These are phyloP conservation scores for Elmis aenea DNA, from an alignment of 2,888 invertebrate genomes.

Conservation along the genomic window DNA sequence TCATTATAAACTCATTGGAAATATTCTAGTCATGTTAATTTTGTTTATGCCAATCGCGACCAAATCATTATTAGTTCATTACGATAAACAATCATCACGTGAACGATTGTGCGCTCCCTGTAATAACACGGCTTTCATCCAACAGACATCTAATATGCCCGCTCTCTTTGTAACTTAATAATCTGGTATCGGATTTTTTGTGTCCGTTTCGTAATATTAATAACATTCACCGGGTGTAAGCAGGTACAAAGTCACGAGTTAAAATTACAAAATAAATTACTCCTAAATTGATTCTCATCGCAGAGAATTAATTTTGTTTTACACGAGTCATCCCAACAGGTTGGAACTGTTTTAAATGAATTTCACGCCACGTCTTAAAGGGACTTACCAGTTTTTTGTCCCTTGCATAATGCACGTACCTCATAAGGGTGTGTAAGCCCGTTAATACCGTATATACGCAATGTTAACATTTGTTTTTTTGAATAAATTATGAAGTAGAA, in stretches of 20 bases:
- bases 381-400: slow-evolving; percentile 4
- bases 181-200: slow-evolving; percentile 1
- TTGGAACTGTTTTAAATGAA: slow-evolving; percentile 1
- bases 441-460: not conserved
- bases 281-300: slow-evolving; percentile 36
- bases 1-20: too few relatives aligned
- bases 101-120: too few relatives aligned
- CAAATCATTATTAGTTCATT: too few relatives aligned
- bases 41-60: too few relatives aligned
- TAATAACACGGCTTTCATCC: not conserved
- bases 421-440: slow-evolving; percentile 6
- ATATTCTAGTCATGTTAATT: too few relatives aligned
- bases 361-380: slow-evolving; percentile 7
- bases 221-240: slow-evolving; percentile 13
- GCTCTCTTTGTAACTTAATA: not conserved
- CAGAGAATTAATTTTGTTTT: slow-evolving; percentile 31
- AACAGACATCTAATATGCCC: too few relatives aligned
- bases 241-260: slow-evolving; percentile 27
- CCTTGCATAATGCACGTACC: slow-evolving; percentile 8
- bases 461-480: slow-evolving; percentile 2
- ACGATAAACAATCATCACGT: too few relatives aligned
- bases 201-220: slow-evolving; percentile 18
- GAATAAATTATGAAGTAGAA: slow-evolving; percentile 14
- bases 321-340: slow-evolving; percentile 28
- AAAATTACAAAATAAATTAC: slow-evolving; percentile 33